Percentiles rank a stretch among this genome's conserved stretches.
phyloP scores from a whole-genome alignment of 2,113 vertebrate genomes.

The Eptatretus burgeri region DNA sequence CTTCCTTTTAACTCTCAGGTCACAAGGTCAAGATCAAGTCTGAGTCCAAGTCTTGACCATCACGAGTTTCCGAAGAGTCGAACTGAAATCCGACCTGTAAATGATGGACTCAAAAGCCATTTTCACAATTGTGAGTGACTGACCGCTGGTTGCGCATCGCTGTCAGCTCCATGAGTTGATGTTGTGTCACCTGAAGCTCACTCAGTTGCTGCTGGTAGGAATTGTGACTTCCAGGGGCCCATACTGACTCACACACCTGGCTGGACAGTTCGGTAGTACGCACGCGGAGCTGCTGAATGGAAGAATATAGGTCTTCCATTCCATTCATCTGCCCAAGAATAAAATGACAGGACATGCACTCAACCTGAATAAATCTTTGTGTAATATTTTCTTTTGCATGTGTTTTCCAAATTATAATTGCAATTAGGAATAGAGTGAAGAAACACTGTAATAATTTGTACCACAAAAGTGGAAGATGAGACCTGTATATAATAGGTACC shows the following conservation, averaged over 20 bases:
- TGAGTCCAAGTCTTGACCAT: too few relatives aligned
- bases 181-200: constrained; percentile 33
- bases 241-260: constrained; percentile 35
- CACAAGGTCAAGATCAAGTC: too few relatives aligned
- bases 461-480: not conserved
- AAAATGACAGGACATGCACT: too few relatives aligned
- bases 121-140: constrained; percentile 7
- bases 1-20: too few relatives aligned
- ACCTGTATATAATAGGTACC: constrained; percentile 23
- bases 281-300: constrained; percentile 40
- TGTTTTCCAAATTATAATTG: not conserved
- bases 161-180: constrained; percentile 23
- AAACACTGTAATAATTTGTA: not conserved
- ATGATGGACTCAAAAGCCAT: too few relatives aligned
- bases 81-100: too few relatives aligned
- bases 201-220: constrained; percentile 24
- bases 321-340: constrained; percentile 20
- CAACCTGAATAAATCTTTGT: not conserved
- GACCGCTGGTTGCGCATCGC: constrained; percentile 33
- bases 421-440: not conserved
- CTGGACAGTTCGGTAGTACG: constrained; percentile 31
- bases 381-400: not conserved
- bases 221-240: constrained; percentile 18
- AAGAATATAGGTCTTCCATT: constrained; percentile 66
- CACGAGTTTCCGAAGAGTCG: too few relatives aligned